phyloP scores from a whole-genome alignment of 2,888 invertebrate species.

The Dryococelus australis region DNA sequence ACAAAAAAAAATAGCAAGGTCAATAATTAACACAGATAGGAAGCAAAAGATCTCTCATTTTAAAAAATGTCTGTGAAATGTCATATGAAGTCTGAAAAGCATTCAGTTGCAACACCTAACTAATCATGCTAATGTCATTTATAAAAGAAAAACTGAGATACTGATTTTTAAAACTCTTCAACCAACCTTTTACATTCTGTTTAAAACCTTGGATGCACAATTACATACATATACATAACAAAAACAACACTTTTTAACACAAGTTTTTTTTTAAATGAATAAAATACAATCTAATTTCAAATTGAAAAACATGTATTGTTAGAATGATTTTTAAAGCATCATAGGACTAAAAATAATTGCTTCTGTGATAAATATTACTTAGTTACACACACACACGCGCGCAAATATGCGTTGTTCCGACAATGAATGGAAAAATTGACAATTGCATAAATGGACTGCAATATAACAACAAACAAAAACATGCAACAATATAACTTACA shows the following conservation, averaged over 20 bases:
- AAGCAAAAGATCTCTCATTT: too few species aligned
- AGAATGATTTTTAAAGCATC: not conserved
- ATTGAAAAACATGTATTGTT: not conserved
- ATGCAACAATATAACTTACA: not conserved
- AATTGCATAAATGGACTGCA: not conserved
- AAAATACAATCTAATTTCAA: not conserved
- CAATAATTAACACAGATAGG: too few species aligned
- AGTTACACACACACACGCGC: not conserved
- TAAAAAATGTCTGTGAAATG: too few species aligned
- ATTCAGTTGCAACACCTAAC: too few species aligned
- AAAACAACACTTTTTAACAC: not conserved
- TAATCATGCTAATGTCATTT: too few species aligned
- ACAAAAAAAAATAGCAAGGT: too few species aligned
- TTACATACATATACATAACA: not conserved
- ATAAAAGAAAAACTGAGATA: too few species aligned
- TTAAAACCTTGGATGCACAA: not conserved
- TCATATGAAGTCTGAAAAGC: too few species aligned
- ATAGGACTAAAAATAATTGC: not conserved
- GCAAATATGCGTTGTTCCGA: not conserved
- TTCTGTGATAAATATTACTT: not conserved
- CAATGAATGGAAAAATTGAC: not conserved
- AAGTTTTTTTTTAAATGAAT: not conserved
- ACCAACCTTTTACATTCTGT: not conserved
- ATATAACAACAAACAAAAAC: slow-evolving; percentile 11
- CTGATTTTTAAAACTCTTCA: not conserved